Evolutionary conservation across 2,888 invertebrate genomes (phyloP).

Genomic region (Cyaniris semiargus): DNA sequence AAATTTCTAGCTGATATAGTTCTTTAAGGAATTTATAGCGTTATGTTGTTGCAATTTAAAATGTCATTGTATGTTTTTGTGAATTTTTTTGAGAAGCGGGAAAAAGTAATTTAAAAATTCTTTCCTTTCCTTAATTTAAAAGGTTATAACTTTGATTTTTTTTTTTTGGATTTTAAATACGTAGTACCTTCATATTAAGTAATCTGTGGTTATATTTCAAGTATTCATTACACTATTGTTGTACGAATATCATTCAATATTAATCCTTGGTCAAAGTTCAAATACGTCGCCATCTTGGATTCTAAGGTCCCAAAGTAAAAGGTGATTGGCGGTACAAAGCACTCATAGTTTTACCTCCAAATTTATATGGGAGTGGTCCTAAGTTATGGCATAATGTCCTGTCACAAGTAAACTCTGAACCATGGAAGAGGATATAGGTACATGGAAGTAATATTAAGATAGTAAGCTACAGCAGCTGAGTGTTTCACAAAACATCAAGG

Average conservation of each 20-base stretch:
- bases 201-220: neutral
- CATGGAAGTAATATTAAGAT: too few species aligned
- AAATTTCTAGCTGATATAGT: too few species aligned
- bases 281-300: neutral
- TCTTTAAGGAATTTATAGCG: too few species aligned
- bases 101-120: too few species aligned
- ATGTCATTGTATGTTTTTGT: too few species aligned
- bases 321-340: neutral
- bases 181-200: too few species aligned
- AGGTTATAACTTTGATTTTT: too few species aligned
- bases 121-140: too few species aligned
- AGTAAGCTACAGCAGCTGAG: too few species aligned
- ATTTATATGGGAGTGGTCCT: neutral
- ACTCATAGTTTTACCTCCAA: neutral
- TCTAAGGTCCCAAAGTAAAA: conserved; percentile 5
- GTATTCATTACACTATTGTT: neutral
- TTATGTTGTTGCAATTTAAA: too few species aligned
- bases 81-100: too few species aligned
- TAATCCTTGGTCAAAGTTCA: conserved; percentile 21
- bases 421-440: neutral
- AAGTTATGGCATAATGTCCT: neutral
- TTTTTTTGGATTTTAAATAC: too few species aligned
- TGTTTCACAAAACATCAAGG: neutral
- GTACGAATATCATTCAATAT: neutral
- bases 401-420: neutral